Evolutionary conservation across 1,140 invertebrate species (phyloP).

Genomic region (Idris sp.): DNA sequence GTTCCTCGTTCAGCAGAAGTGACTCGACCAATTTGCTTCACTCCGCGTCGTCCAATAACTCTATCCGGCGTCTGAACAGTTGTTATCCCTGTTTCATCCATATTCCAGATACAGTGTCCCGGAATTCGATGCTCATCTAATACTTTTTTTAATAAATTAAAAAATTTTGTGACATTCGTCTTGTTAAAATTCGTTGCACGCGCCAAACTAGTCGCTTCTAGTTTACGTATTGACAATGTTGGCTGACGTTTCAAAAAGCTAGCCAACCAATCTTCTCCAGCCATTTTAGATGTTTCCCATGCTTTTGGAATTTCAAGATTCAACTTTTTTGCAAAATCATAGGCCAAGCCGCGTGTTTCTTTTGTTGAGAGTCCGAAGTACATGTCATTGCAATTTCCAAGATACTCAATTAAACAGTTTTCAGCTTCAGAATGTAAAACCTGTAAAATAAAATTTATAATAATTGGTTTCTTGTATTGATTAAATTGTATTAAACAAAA

Average conservation of each 20-base stretch:
- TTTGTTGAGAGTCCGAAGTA: conserved; percentile 18
- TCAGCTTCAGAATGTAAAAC: neutral
- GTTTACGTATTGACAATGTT: conserved; percentile 5
- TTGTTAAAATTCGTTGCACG: conserved; percentile 22
- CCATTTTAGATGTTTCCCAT: conserved; percentile 12
- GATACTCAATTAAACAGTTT: no score
- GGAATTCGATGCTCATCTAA: no score
- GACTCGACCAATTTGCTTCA: conserved; percentile 68
- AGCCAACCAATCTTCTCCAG: conserved; percentile 10
- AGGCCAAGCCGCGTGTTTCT: conserved; percentile 8
- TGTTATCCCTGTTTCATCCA: conserved; percentile 73
- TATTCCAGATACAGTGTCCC: conserved; percentile 70
- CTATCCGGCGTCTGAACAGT: conserved; percentile 67
- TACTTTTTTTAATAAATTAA: conserved; percentile 19
- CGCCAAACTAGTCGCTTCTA: conserved; percentile 19
- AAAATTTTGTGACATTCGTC: conserved; percentile 9
- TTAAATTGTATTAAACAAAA: neutral
- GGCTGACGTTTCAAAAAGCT: conserved; percentile 13
- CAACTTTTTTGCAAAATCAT: conserved; percentile 1
- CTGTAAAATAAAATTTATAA: neutral
- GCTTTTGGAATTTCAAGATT: conserved; percentile 1
- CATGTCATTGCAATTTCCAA: conserved; percentile 8
- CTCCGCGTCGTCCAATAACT: conserved; percentile 66
- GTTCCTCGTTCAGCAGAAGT: conserved; percentile 71
- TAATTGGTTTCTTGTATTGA: no score